A percentile compares a stretch with the other conserved stretches of the same genome.
Conservation (phyloP, 2,113 vertebrate genomes). For the Ophthalmolycus amberensis region DNA sequence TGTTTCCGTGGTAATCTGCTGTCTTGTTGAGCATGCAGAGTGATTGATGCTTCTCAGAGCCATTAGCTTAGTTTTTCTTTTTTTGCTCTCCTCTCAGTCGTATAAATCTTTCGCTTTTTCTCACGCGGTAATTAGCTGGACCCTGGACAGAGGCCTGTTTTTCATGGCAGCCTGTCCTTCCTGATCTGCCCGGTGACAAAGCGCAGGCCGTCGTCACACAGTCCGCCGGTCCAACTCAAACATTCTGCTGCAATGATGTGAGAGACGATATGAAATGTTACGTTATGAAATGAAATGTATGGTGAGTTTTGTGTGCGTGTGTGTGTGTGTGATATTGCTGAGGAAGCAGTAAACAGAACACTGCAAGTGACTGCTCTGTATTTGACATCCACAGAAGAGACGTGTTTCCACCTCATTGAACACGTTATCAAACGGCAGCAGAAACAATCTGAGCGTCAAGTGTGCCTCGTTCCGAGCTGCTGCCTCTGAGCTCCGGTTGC, state of each 20-base stretch:
- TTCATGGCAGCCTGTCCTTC: constrained; percentile 67
- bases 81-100: constrained; percentile 21
- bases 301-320: constrained; percentile 16
- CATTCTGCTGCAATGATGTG: constrained; percentile 41
- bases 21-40: constrained; percentile 40
- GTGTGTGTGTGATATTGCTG: constrained; percentile 40
- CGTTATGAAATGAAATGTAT: constrained; percentile 21
- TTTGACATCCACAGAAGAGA: constrained; percentile 49
- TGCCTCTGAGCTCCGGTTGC: background rate
- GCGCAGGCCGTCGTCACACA: constrained; percentile 53
- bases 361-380: background rate
- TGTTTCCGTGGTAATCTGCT: constrained; percentile 56
- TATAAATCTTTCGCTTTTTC: constrained; percentile 62
- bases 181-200: constrained; percentile 66
- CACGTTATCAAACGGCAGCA: constrained; percentile 17
- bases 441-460: constrained; percentile 14
- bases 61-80: constrained; percentile 43
- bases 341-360: constrained; percentile 53
- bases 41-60: constrained; percentile 57
- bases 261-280: background rate
- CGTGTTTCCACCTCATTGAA: constrained; percentile 23
- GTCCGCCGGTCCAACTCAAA: constrained; percentile 62
- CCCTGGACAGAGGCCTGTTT: constrained; percentile 59
- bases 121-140: constrained; percentile 58
- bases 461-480: constrained; percentile 11